Percentiles rank a stretch among this genome's conserved stretches.
These are phyloP conservation scores for Drosophila villosipedis DNA, from an alignment of 2,888 invertebrate genomes.

Conservation along the genomic window DNA sequence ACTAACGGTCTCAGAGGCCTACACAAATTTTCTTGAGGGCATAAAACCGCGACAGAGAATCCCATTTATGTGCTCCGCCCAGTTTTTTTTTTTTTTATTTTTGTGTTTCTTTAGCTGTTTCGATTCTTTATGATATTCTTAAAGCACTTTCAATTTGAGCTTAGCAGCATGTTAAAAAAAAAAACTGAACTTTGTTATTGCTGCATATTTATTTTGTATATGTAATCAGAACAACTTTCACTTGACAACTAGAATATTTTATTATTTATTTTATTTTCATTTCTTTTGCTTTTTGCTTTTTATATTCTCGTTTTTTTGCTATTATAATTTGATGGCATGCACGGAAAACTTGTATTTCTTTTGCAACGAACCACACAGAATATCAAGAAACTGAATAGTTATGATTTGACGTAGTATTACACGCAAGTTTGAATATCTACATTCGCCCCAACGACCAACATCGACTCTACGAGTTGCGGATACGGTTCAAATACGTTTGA, in stretches of 20 bases:
- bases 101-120: constrained; percentile 4
- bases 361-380: constrained; percentile 18
- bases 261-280: constrained; percentile 18
- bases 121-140: constrained; percentile 26
- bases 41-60: constrained; percentile 39
- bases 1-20: constrained; percentile 19
- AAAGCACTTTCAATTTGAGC: constrained; percentile 23
- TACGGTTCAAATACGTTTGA: constrained; percentile 12
- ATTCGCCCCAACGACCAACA: constrained; percentile 16
- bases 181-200: constrained; percentile 2
- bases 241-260: constrained; percentile 45
- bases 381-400: constrained; percentile 47
- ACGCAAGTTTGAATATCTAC: constrained; percentile 37
- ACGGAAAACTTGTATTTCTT: constrained; percentile 37
- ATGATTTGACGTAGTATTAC: constrained; percentile 34
- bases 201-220: constrained; percentile 16
- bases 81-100: not conserved
- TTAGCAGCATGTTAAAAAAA: constrained; percentile 19
- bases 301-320: constrained; percentile 3
- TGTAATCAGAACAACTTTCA: constrained; percentile 13
- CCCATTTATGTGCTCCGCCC: constrained; percentile 36
- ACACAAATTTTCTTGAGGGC: constrained; percentile 20
- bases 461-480: constrained; percentile 2
- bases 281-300: not conserved
- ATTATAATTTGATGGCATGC: constrained; percentile 40